Base-by-base conservation (phyloP, 1,140 invertebrate genomes). In the Anastrepha obliqua region DNA sequence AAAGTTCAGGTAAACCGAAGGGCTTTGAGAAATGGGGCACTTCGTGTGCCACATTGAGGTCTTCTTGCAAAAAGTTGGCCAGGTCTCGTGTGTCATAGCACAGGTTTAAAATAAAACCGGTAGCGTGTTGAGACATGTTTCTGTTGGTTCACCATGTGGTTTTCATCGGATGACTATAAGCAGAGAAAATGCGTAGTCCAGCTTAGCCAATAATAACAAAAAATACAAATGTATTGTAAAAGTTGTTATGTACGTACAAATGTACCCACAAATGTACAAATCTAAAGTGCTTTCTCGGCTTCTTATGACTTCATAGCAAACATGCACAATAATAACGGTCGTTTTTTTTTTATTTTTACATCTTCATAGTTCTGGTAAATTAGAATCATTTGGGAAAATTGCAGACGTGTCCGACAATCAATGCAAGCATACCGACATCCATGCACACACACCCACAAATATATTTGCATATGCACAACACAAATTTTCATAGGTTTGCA, bases 331-430 rank as follows among this genome's bases (percentile, higher is more conserved):
- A 6, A 39, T 17, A 0, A 6, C 15, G 3, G 39, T 0, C 39
- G 3, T n/a, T 11, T 44, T 29, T n/a, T 5, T 17, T 17, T 42
- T 42, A 9, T 70, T 70, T 44, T 47, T 74, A 17, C 67, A n/a
- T 15, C 9, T 2, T 44, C 39, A 42, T 74, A 17, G 44, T 39
- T 42, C 44, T 47, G 67, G 67, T 39, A 74, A 74, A 74, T 74
- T 74, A 74, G 67, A 47, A 74, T 74, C 67, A 74, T 74, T 74
- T 74, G 67, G 67, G 67, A n/a, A 74, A 74, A 74, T 74, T 74
- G 67, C 67, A 74, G 44, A 74, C 67, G 67, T 74, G 42, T 47
- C 44, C 13, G 60, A 17, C 17, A n/a, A 13, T 4, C 13, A 47
- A 74, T 17, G 15, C 60, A 11, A 62, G 17, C 2, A 17, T 74